A percentile compares a stretch with the other conserved stretches of the same genome.
Evolutionary conservation across 1,140 invertebrate species (phyloP).

Genomic region (Pseudomyrmex flavicornis): DNA sequence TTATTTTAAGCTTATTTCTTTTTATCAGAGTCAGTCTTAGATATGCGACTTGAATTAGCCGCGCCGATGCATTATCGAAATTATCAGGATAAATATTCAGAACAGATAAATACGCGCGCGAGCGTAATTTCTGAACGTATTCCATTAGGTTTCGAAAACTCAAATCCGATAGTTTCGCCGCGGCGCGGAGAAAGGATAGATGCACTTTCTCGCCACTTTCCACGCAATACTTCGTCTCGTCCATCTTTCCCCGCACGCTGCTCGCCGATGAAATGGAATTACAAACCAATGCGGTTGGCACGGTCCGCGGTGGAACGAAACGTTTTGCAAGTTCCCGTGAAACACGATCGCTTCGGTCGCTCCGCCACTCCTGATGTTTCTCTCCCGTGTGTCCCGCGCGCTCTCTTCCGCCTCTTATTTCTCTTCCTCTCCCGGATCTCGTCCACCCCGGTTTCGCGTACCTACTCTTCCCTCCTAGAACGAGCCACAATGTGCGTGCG

Average conservation of each 20-base stretch:
- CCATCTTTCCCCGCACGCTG: not conserved
- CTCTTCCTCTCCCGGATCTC: not conserved
- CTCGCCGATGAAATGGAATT: conserved; percentile 80
- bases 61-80: conserved; percentile 20
- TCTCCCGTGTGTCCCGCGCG: not conserved
- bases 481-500: not conserved
- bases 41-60: not conserved
- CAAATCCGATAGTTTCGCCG: conserved; percentile 71
- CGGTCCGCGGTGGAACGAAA: conserved; percentile 61
- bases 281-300: conserved; percentile 79
- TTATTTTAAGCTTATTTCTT: not conserved
- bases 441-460: conserved; percentile 15
- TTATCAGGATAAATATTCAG: conserved; percentile 64
- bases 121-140: conserved; percentile 59
- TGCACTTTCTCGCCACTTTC: conserved; percentile 52
- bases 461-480: too few species aligned
- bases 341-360: conserved; percentile 44
- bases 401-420: not conserved
- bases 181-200: conserved; percentile 54
- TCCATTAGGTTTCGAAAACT: conserved; percentile 75
- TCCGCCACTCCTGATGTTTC: conserved; percentile 38
- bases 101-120: conserved; percentile 28
- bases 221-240: conserved; percentile 9
- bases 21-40: not conserved
- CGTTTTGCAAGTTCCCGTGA: conserved; percentile 75